Percentiles rank a stretch among this genome's conserved stretches.
Evolutionary conservation across 1,140 invertebrate genomes (phyloP).

Genomic region (Cyclargus thomasi): DNA sequence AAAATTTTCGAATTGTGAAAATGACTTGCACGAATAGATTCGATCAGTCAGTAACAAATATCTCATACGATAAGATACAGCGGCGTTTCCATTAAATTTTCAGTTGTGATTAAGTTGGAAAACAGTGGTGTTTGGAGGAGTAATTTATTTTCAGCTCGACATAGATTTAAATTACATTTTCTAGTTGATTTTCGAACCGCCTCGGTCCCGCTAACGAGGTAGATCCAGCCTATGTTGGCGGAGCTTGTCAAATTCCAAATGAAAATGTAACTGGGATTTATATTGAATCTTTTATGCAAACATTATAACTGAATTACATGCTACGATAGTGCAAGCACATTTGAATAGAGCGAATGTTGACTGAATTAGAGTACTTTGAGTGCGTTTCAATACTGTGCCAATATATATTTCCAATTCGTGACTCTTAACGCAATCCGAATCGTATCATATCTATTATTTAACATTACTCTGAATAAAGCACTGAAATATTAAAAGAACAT

Average conservation of each 20-base stretch:
- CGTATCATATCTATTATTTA: no score
- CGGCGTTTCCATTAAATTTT: slow-evolving; percentile 10
- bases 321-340: no score
- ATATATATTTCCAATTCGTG: no score
- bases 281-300: background rate
- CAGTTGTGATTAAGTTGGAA: slow-evolving; percentile 14
- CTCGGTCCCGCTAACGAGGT: background rate
- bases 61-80: slow-evolving; percentile 6
- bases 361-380: no score
- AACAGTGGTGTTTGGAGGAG: background rate
- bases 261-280: background rate
- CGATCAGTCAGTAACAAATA: slow-evolving; percentile 12
- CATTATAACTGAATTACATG: no score
- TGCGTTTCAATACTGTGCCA: no score
- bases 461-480: no score
- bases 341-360: no score
- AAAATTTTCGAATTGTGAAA: slow-evolving; percentile 8
- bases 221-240: background rate
- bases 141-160: slow-evolving; percentile 8
- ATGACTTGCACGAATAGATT: slow-evolving; percentile 9
- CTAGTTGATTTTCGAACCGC: background rate
- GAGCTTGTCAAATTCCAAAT: background rate
- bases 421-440: no score
- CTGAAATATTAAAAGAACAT: no score
- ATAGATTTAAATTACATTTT: slow-evolving; percentile 11